These are phyloP conservation scores for Hirudo medicinalis DNA, from an alignment of 1,140 invertebrate genomes.

Conservation along the genomic window DNA sequence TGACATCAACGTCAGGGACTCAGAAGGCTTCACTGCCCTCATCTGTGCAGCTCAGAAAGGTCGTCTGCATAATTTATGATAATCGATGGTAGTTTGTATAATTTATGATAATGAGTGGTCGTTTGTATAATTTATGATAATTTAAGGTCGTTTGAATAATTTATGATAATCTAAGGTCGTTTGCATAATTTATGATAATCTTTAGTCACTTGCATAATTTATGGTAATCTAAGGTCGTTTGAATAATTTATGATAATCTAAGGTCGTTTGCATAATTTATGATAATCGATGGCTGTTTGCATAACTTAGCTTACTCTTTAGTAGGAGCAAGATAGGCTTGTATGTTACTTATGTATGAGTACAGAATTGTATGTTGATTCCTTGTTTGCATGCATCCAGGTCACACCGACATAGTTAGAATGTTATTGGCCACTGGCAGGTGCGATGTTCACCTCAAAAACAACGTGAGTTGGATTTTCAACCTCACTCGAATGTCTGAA, in stretches of 20 bases:
- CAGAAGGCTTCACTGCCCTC: constrained; percentile 80
- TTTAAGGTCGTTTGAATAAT: no score
- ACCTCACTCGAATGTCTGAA: no score
- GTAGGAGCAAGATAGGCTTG: no score
- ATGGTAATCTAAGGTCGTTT: not conserved
- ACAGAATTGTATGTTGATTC: not conserved
- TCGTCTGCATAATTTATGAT: not conserved
- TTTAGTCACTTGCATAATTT: no score
- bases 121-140: no score
- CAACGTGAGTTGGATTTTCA: constrained; percentile 49
- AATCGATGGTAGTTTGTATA: not conserved
- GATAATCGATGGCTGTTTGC: not conserved
- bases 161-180: not conserved
- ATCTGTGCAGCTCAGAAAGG: constrained; percentile 75
- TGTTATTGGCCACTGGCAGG: constrained; percentile 64
- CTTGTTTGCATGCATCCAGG: constrained; percentile 49
- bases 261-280: not conserved
- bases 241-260: not conserved
- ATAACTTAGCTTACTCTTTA: no score
- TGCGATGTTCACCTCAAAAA: constrained; percentile 71
- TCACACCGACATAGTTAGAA: constrained; percentile 68
- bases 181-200: no score
- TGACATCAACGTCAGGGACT: constrained; percentile 81
- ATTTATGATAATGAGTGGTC: not conserved
- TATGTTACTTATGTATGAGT: no score